A percentile compares a stretch with the other conserved stretches of the same genome.
Conservation (phyloP, 2,888 invertebrate genomes). For the Patella caerulea region DNA sequence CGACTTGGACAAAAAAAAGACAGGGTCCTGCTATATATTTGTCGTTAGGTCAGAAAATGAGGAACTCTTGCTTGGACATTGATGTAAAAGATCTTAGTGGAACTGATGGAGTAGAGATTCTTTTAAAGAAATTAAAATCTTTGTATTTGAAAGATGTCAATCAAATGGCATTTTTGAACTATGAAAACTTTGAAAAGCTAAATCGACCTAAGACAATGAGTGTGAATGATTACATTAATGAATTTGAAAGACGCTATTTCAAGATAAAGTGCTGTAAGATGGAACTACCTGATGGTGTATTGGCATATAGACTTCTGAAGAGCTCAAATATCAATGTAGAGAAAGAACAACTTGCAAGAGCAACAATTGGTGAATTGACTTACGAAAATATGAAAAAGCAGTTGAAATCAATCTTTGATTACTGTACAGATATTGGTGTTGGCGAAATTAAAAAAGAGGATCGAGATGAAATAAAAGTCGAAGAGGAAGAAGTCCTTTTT, state of each 20-base stretch:
- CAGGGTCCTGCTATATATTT: constrained; percentile 2
- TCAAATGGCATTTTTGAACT: neutral
- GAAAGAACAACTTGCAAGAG: constrained; percentile 1
- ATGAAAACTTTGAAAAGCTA: constrained; percentile 4
- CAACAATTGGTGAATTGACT: neutral
- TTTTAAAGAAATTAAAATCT: neutral
- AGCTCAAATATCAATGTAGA: neutral
- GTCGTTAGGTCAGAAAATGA: neutral
- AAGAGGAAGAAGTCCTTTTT: too few relatives aligned
- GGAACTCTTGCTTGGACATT: neutral
- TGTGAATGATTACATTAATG: constrained; percentile 3
- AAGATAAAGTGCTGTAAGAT: neutral
- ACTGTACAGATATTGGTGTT: neutral
- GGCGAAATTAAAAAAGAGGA: too few relatives aligned
- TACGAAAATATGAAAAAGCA: neutral
- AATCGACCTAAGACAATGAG: constrained; percentile 8
- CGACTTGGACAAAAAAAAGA: neutral
- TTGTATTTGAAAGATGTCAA: constrained; percentile 4
- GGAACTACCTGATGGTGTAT: neutral
- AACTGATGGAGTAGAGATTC: neutral
- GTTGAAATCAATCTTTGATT: neutral
- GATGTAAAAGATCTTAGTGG: constrained; percentile 8
- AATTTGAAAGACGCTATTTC: neutral
- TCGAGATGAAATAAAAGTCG: too few relatives aligned
- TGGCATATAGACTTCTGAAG: neutral